phyloP scores from a whole-genome alignment of 1,140 invertebrate genomes.

The Monomorium pharaonis region DNA sequence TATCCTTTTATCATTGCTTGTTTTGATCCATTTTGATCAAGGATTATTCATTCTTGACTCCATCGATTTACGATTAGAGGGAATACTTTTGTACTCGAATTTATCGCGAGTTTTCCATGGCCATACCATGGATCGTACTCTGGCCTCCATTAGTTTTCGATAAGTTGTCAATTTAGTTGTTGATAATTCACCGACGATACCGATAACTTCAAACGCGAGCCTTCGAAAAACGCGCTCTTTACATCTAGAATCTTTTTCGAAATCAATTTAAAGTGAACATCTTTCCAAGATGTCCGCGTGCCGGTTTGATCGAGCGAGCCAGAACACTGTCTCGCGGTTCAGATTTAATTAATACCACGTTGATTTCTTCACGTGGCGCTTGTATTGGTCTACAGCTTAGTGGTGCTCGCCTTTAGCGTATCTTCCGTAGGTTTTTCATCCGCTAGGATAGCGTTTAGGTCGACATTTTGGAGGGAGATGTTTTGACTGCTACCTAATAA shows the following conservation, averaged over 20 bases:
- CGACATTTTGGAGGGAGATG: conserved; percentile 79
- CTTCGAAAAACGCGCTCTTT: neutral
- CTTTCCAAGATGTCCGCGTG: conserved; percentile 77
- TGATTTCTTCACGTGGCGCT: conserved; percentile 63
- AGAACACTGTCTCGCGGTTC: conserved; percentile 52
- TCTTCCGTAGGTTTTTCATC: conserved; percentile 73
- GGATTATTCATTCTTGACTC: neutral
- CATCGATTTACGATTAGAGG: neutral
- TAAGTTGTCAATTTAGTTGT: conserved; percentile 28
- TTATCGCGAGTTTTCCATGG: neutral
- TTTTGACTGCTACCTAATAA: conserved; percentile 81
- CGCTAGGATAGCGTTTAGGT: conserved; percentile 80
- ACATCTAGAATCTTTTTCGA: neutral
- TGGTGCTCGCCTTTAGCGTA: conserved; percentile 41
- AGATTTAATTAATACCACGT: conserved; percentile 69
- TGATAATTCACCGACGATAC: neutral
- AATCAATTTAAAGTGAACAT: conserved; percentile 67
- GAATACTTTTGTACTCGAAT: neutral
- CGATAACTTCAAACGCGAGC: neutral
- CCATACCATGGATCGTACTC: neutral
- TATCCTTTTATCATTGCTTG: neutral
- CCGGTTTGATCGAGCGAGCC: conserved; percentile 57
- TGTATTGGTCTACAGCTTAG: conserved; percentile 55
- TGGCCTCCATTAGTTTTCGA: neutral
- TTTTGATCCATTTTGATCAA: neutral